These are phyloP conservation scores for Eurosta solidaginis DNA, from an alignment of 1,140 invertebrate genomes.

Conservation along the genomic window DNA sequence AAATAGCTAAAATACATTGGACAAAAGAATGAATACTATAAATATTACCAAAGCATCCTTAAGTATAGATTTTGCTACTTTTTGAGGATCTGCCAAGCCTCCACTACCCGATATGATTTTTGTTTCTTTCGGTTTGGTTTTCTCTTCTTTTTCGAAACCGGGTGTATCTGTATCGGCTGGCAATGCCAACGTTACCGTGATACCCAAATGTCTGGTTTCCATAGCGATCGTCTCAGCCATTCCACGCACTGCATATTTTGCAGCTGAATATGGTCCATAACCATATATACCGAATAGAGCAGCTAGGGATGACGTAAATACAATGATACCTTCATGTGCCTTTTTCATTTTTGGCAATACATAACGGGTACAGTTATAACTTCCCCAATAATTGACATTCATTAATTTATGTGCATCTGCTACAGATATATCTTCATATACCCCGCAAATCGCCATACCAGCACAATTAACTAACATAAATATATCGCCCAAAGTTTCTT, in stretches of 20 bases:
- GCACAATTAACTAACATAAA: constrained; percentile 92
- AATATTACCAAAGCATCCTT: constrained; percentile 77
- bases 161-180: constrained; percentile 98
- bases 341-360: constrained; percentile 74
- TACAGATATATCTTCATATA: constrained; percentile 79
- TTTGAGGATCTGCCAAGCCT: constrained; percentile 76
- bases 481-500: constrained; percentile 73
- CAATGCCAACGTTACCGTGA: constrained; percentile 84
- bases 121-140: constrained; percentile 86
- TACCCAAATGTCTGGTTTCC: constrained; percentile 84
- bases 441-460: constrained; percentile 77
- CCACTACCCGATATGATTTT: constrained; percentile 82
- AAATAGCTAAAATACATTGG: constrained; percentile 47
- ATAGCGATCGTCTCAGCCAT: constrained; percentile 91
- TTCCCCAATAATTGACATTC: constrained; percentile 75
- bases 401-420: constrained; percentile 74
- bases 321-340: constrained; percentile 74
- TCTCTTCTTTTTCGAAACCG: constrained; percentile 85
- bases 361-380: constrained; percentile 72
- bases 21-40: constrained; percentile 42
- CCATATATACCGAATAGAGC: constrained; percentile 84
- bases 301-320: constrained; percentile 88
- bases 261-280: constrained; percentile 86
- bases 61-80: constrained; percentile 80
- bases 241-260: constrained; percentile 94